Conservation (phyloP, 2,113 vertebrate species). For the Odocoileus hemionus region DNA sequence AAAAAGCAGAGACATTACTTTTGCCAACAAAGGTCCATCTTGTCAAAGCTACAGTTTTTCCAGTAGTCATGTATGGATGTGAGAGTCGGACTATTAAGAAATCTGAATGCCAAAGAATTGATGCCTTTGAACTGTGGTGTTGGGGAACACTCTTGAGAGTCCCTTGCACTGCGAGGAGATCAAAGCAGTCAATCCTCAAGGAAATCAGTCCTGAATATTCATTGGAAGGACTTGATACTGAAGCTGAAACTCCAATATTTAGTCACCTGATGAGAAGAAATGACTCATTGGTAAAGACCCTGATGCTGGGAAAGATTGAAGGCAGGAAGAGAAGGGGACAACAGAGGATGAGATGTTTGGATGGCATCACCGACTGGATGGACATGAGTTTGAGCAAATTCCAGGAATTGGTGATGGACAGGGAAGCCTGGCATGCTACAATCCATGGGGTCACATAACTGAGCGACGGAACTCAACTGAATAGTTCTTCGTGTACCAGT, state of each 20-base stretch:
- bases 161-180: neutral
- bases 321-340: neutral
- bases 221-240: neutral
- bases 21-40: neutral
- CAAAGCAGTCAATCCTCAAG: neutral
- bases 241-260: neutral
- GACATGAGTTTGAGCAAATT: neutral
- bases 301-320: neutral
- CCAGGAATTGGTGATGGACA: neutral
- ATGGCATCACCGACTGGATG: neutral
- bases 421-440: neutral
- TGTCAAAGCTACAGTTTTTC: neutral
- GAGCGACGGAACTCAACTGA: accelerated
- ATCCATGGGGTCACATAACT: neutral
- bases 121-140: neutral
- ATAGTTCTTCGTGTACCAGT: neutral
- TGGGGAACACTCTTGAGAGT: neutral
- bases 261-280: neutral
- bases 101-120: neutral
- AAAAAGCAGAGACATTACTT: neutral
- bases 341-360: neutral
- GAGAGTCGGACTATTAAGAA: neutral
- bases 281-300: neutral
- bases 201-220: neutral
- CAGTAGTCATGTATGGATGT: neutral